Percentiles rank a stretch among this genome's conserved stretches.
Evolutionary conservation across 2,113 vertebrate genomes (phyloP).

Genomic region (Porphyrio hochstetteri): DNA sequence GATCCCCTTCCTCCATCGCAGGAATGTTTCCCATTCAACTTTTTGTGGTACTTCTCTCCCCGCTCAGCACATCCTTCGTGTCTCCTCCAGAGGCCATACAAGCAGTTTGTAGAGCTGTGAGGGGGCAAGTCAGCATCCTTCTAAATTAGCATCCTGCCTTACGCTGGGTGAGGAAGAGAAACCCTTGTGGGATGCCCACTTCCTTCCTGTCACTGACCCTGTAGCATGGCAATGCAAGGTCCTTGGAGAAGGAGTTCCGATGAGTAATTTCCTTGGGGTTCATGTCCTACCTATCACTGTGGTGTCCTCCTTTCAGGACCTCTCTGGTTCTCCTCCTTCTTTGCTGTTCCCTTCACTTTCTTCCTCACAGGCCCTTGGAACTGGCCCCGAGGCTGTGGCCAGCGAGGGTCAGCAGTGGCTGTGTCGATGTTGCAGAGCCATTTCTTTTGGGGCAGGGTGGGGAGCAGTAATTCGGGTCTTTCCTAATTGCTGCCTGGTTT

Average conservation of each 20-base stretch:
- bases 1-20: neutral
- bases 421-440: fast-evolving
- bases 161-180: neutral
- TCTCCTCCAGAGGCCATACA: neutral
- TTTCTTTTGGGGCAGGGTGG: neutral
- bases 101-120: neutral
- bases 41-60: neutral
- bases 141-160: neutral
- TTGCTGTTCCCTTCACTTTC: neutral
- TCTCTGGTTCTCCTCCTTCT: neutral
- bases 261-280: neutral
- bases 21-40: neutral
- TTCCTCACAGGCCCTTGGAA: neutral
- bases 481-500: neutral
- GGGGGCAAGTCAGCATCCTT: neutral
- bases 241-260: neutral
- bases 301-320: neutral
- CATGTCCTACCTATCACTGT: neutral
- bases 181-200: neutral
- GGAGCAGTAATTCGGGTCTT: neutral
- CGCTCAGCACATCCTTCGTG: fast-evolving
- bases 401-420: fast-evolving
- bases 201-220: neutral
- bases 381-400: neutral
- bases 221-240: neutral